Evolutionary conservation across 2,797 vertebrate species (phyloP).

Genomic region (Notoglanidium macrostoma): DNA sequence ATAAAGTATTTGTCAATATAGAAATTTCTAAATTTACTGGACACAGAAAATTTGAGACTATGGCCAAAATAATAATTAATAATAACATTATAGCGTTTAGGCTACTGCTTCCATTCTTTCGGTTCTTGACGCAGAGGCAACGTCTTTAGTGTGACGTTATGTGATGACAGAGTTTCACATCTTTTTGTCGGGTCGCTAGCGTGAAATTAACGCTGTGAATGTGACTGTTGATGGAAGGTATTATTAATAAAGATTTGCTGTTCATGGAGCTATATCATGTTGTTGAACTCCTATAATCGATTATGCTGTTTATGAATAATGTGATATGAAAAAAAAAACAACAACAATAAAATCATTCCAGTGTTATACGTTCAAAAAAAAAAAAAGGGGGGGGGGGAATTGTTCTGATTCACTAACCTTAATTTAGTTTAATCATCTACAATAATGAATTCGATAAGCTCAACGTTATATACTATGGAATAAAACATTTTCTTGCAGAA

Average conservation of each 20-base stretch:
- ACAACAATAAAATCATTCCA: background rate
- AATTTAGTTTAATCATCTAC: background rate
- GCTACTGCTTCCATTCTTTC: background rate
- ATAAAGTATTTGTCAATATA: background rate
- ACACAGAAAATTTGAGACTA: background rate
- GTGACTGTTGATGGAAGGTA: conserved; percentile 9
- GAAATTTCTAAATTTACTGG: background rate
- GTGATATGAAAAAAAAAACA: background rate
- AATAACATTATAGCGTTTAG: too few species aligned
- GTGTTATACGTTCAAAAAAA: background rate
- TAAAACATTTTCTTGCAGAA: background rate
- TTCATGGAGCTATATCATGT: background rate
- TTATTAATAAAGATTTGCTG: background rate
- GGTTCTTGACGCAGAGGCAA: background rate
- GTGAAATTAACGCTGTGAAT: conserved; percentile 19
- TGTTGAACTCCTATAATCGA: too few species aligned
- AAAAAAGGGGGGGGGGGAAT: too few species aligned
- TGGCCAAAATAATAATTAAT: background rate
- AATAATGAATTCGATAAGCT: background rate
- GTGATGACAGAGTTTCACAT: background rate
- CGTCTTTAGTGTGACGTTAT: background rate
- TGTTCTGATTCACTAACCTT: too few species aligned
- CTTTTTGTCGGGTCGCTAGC: background rate
- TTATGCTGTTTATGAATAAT: background rate
- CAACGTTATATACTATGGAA: background rate